These are phyloP conservation scores for Rhabdomys dilectus DNA, from an alignment of 2,113 vertebrate genomes.

Conservation along the genomic window DNA sequence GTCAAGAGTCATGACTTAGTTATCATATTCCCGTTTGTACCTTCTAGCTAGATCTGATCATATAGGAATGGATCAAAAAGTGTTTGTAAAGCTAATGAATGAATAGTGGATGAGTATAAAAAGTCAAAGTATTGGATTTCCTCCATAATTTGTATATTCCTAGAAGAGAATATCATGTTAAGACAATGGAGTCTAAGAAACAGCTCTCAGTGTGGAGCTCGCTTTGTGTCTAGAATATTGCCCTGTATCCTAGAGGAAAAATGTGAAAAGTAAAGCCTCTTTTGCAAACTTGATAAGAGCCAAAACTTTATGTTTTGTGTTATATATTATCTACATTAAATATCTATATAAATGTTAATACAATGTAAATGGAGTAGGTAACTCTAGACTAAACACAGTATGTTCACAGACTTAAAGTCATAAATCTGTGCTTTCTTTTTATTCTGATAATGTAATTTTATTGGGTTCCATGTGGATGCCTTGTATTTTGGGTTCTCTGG, in stretches of 20 bases:
- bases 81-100: too few species aligned
- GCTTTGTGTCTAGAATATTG: background rate
- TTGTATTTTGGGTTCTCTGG: background rate
- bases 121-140: too few species aligned
- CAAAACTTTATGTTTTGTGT: background rate
- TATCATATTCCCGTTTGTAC: too few species aligned
- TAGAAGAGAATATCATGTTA: too few species aligned
- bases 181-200: too few species aligned
- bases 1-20: too few species aligned
- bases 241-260: background rate
- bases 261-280: background rate
- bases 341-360: background rate
- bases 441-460: too few species aligned
- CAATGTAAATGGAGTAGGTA: background rate
- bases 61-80: too few species aligned
- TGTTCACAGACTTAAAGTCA: background rate
- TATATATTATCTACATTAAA: background rate
- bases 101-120: too few species aligned
- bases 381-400: background rate
- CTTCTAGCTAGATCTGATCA: too few species aligned
- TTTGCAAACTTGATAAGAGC: background rate
- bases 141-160: too few species aligned
- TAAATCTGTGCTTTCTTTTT: background rate
- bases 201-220: too few species aligned
- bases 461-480: background rate